Base-by-base conservation (phyloP, 1,140 invertebrate genomes). In the Euglossa dilemma region DNA sequence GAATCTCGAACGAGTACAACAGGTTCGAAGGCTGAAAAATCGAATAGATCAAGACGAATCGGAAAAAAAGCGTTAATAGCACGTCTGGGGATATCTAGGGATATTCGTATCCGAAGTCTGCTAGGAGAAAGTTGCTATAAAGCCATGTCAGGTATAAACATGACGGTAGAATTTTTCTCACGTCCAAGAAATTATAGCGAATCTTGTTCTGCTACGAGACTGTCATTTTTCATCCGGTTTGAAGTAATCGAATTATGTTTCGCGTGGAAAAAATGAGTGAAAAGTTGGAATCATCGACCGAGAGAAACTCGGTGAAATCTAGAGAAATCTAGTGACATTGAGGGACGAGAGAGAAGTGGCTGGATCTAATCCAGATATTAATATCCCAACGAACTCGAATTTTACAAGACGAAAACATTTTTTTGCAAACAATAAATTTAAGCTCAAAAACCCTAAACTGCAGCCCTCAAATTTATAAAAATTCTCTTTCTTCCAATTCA, bases 1-100 rank as follows among this genome's bases (percentile, higher is more conserved):
- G 84, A 86, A 86, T 87, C 82, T 86, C 61, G 70, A 76, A 71
- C 16, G 73, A 36, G 36, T 54, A 87, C 85, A 87, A 85, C 84
- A 59, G 78, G 70, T 85, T 52, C 18, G 28, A n/a, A 16, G 57
- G 79, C 67, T 66, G 43, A 87, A 75, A 83, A 87, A 83, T 80
- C 69, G 66, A 74, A 72, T 85, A 28, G 57, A 25, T 18, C 72
- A 0, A 5, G 7, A 14, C 4, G 8, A 16, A 1, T 36, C 4
- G 36, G 4, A 36, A 4, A 5, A 5, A 64, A 14, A 25, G 25
- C 6, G 12, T 20, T 43, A 36, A 20, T 66, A n/a, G 43, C 20
- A 4, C n/a, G 23, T 6, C 50, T 23, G 6, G 23, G 12, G 11
- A 36, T 36, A 36, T 52, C 47, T 28, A 28, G 67, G 67, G 47